phyloP scores from a whole-genome alignment of 2,797 vertebrate genomes.

The Acipenser transmontanus region DNA sequence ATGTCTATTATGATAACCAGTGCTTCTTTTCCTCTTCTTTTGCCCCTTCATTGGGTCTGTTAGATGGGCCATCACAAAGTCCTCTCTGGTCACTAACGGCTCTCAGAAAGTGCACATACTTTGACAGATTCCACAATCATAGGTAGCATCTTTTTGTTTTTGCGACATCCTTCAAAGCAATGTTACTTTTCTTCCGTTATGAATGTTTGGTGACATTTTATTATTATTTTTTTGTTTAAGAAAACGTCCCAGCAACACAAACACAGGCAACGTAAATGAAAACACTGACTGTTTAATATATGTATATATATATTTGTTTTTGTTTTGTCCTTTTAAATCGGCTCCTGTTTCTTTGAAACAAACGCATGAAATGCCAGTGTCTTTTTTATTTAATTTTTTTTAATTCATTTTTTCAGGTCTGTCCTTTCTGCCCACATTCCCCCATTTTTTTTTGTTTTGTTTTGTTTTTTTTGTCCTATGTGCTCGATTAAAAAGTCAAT shows the following conservation, averaged over 20 bases:
- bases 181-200: constrained; percentile 62
- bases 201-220: constrained; percentile 63
- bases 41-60: constrained; percentile 53
- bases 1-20: constrained; percentile 70
- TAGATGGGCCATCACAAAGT: constrained; percentile 57
- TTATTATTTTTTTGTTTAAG: constrained; percentile 68
- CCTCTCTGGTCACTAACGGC: constrained; percentile 55
- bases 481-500: constrained; percentile 75
- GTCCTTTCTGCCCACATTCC: constrained; percentile 70
- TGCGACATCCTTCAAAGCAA: constrained; percentile 42
- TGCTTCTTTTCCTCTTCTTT: constrained; percentile 54
- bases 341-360: constrained; percentile 71
- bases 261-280: constrained; percentile 88
- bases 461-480: constrained; percentile 38
- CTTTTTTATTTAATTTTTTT: constrained; percentile 37
- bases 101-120: constrained; percentile 68
- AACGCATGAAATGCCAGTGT: constrained; percentile 59
- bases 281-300: constrained; percentile 69
- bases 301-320: constrained; percentile 24
- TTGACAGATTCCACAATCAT: constrained; percentile 77
- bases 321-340: constrained; percentile 45
- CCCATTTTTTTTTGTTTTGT: constrained; percentile 60
- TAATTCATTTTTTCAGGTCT: constrained; percentile 65
- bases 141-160: constrained; percentile 47
- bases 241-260: constrained; percentile 82